Evolutionary conservation across 2,113 vertebrate genomes (phyloP).

Genomic region (Boleophthalmus pectinirostris): DNA sequence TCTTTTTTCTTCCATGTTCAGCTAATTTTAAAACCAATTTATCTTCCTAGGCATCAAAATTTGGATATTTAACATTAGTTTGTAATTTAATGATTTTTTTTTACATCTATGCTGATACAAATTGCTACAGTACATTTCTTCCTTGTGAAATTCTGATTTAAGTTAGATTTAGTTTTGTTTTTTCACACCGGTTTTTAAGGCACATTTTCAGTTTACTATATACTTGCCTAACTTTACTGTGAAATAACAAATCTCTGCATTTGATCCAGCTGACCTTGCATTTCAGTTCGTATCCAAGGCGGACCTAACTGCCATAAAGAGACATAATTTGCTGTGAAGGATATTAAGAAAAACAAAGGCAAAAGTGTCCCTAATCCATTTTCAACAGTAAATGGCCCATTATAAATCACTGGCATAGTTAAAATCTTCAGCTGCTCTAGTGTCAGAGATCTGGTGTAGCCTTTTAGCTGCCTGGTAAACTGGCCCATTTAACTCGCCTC

Average conservation of each 20-base stretch:
- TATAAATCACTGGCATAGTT: constrained; percentile 61
- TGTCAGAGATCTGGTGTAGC: constrained; percentile 69
- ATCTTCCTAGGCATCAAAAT: no score
- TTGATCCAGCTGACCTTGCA: constrained; percentile 19
- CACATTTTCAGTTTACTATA: not conserved
- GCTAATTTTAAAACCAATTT: no score
- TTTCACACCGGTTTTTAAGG: not conserved
- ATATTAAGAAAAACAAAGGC: constrained; percentile 42
- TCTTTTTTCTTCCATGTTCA: no score
- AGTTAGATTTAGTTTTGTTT: no score
- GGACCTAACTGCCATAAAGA: constrained; percentile 53
- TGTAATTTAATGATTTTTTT: no score
- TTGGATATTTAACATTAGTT: no score
- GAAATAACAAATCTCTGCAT: not conserved
- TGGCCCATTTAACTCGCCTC: constrained; percentile 80
- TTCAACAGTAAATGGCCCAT: constrained; percentile 53
- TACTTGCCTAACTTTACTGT: not conserved
- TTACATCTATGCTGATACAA: not conserved
- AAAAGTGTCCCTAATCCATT: constrained; percentile 49
- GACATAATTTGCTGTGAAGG: constrained; percentile 46
- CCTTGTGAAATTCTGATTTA: not conserved
- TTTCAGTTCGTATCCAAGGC: constrained; percentile 39
- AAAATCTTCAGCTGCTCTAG: constrained; percentile 42
- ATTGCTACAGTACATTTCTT: not conserved
- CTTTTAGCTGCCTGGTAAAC: constrained; percentile 75